A percentile compares a stretch with the other conserved stretches of the same genome.
These are phyloP conservation scores for Chaetodon auriga DNA, from an alignment of 2,113 vertebrate genomes.

Conservation along the genomic window DNA sequence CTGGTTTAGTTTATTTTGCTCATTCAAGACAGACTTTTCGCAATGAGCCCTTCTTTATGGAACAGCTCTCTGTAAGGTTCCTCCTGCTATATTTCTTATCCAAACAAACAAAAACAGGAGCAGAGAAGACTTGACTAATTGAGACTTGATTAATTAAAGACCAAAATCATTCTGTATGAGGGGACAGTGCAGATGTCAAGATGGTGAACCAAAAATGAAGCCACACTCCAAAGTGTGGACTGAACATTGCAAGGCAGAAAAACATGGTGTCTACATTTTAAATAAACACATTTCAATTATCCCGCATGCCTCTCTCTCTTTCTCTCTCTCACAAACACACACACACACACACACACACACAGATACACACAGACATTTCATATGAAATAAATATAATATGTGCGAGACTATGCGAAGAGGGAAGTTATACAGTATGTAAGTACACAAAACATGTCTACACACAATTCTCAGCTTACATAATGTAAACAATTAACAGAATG, in stretches of 20 bases:
- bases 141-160: background rate
- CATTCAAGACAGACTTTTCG: background rate
- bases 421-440: slow-evolving; percentile 33
- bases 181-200: background rate
- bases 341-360: slow-evolving; percentile 7
- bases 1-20: slow-evolving; percentile 10
- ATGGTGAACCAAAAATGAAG: background rate
- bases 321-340: background rate
- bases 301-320: background rate
- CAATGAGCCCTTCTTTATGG: background rate
- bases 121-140: background rate
- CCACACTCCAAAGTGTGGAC: background rate
- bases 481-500: slow-evolving; percentile 52
- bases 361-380: slow-evolving; percentile 29
- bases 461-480: slow-evolving; percentile 30
- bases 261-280: slow-evolving; percentile 32
- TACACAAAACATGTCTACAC: slow-evolving; percentile 41
- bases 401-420: slow-evolving; percentile 53
- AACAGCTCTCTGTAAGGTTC: slow-evolving; percentile 13
- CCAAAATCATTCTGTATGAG: background rate
- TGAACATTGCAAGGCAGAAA: slow-evolving; percentile 36
- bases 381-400: slow-evolving; percentile 80
- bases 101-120: slow-evolving; percentile 2
- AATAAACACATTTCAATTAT: slow-evolving; percentile 35
- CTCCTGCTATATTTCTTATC: slow-evolving; percentile 13